These are phyloP conservation scores for Cistogaster globosa DNA, from an alignment of 2,888 invertebrate genomes.

Conservation along the genomic window DNA sequence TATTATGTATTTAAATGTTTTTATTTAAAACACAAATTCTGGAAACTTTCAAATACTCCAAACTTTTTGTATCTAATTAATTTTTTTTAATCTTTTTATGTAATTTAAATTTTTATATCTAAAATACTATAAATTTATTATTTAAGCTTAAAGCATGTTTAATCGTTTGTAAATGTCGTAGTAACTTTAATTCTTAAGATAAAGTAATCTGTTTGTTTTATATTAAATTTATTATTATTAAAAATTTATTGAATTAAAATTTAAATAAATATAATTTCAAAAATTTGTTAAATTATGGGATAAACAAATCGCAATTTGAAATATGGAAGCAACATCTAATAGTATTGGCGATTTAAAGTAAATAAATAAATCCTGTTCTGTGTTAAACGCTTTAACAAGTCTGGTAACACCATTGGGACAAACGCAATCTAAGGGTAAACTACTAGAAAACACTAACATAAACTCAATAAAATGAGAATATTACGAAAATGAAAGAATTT, in stretches of 20 bases:
- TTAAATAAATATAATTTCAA: background rate
- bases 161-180: slow-evolving; percentile 41
- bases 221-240: slow-evolving; percentile 48
- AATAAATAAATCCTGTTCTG: too few relatives aligned
- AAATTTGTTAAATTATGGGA: too few relatives aligned
- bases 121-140: background rate
- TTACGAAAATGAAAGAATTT: too few relatives aligned
- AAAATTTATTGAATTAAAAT: slow-evolving; percentile 8
- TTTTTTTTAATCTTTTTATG: background rate
- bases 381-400: too few relatives aligned
- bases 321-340: too few relatives aligned
- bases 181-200: background rate
- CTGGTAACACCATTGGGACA: too few relatives aligned
- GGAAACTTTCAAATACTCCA: background rate
- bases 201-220: slow-evolving; percentile 33
- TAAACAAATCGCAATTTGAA: too few relatives aligned
- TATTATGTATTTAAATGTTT: too few relatives aligned
- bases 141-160: slow-evolving; percentile 47
- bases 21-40: background rate
- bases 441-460: too few relatives aligned
- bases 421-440: too few relatives aligned
- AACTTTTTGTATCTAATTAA: background rate
- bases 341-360: too few relatives aligned
- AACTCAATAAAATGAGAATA: too few relatives aligned
- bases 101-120: background rate